Percentiles rank a stretch among this genome's conserved stretches.
phyloP scores from a whole-genome alignment of 2,113 vertebrate genomes.

The Diadophis punctatus region DNA sequence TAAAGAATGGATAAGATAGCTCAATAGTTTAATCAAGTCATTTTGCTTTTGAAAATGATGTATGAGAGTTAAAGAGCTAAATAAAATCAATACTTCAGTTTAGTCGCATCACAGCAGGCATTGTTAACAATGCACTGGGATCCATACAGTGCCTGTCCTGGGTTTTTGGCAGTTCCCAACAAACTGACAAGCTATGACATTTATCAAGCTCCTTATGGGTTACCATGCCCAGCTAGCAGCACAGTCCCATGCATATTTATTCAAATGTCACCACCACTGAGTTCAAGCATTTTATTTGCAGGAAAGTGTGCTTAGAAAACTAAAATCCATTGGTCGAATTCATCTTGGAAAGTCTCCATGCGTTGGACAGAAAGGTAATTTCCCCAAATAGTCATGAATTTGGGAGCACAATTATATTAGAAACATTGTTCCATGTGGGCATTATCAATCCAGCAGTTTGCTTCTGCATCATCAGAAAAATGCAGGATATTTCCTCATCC shows the following conservation, averaged over 20 bases:
- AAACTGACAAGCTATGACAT: background rate
- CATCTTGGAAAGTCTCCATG: background rate
- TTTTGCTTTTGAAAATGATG: background rate
- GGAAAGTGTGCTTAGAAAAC: background rate
- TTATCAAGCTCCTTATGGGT: background rate
- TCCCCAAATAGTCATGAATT: background rate
- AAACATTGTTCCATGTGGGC: background rate
- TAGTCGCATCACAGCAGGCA: background rate
- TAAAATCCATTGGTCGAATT: background rate
- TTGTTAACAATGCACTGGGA: background rate
- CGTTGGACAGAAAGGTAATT: background rate
- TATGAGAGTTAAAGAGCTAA: background rate
- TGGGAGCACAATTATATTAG: constrained; percentile 26
- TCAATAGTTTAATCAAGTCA: background rate
- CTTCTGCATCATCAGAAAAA: constrained; percentile 7
- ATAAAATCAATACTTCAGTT: background rate
- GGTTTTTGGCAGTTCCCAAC: background rate
- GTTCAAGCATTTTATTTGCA: background rate
- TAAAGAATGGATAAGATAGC: background rate
- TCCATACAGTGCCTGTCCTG: background rate
- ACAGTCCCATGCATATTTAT: background rate
- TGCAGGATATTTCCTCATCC: constrained; percentile 22
- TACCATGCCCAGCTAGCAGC: background rate
- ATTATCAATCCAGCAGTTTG: constrained; percentile 24
- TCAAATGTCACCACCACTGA: background rate